Evolutionary conservation across 2,888 invertebrate species (phyloP).

Genomic region (Agrenia bidenticulata): DNA sequence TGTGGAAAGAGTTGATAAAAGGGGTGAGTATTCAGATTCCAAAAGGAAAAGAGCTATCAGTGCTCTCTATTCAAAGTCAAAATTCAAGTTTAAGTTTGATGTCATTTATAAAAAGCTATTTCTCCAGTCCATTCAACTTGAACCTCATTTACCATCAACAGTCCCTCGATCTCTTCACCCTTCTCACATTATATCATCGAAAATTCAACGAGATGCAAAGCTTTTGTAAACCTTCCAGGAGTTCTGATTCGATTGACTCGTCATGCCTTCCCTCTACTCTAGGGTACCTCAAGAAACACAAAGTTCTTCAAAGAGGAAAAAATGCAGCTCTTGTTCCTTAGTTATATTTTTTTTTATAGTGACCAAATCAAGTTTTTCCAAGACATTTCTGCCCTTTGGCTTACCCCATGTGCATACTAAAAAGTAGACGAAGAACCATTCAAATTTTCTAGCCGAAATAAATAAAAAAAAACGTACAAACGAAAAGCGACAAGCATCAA

Average conservation of each 20-base stretch:
- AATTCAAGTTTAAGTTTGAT: slow-evolving; percentile 11
- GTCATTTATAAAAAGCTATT: not conserved
- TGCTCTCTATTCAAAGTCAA: slow-evolving; percentile 4
- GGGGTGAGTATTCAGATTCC: not conserved
- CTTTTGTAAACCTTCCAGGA: too few species aligned
- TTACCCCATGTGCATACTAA: not conserved
- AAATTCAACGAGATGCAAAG: slow-evolving; percentile 5
- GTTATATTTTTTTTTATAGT: not conserved
- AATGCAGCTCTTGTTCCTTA: too few species aligned
- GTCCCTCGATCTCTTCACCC: not conserved
- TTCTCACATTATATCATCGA: slow-evolving; percentile 14
- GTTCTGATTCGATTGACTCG: too few species aligned
- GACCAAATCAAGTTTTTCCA: slow-evolving; percentile 1
- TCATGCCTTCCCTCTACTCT: too few species aligned
- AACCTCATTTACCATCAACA: not conserved
- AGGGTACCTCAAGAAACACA: too few species aligned
- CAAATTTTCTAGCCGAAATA: not conserved
- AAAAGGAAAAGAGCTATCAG: slow-evolving; percentile 2
- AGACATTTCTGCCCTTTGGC: slow-evolving; percentile 1
- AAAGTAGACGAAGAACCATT: not conserved
- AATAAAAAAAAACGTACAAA: not conserved
- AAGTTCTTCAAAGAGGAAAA: too few species aligned
- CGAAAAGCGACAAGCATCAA: slow-evolving; percentile 9
- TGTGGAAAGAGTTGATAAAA: too few species aligned
- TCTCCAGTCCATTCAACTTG: not conserved